phyloP scores from a whole-genome alignment of 92 coral and sea anemone species.

The Palythoa heliodiscus region DNA sequence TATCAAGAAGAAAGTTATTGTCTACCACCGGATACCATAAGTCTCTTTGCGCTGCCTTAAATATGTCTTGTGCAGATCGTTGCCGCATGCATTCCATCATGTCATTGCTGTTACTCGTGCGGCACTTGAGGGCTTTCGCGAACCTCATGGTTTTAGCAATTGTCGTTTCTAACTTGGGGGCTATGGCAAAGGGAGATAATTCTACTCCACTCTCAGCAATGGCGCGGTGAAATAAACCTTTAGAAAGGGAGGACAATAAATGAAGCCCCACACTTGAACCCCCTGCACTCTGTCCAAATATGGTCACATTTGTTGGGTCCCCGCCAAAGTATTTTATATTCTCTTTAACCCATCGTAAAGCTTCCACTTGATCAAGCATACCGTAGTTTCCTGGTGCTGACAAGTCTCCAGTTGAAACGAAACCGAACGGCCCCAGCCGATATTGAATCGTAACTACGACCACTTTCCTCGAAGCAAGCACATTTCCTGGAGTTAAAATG shows the following conservation, averaged over 20 bases:
- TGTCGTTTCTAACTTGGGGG: conserved; percentile 35
- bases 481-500: conserved; percentile 68
- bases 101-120: conserved; percentile 47
- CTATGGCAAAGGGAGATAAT: conserved; percentile 83
- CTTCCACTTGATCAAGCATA: conserved; percentile 86
- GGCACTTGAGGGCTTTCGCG: conserved; percentile 45
- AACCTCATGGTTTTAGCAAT: too few species aligned
- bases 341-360: conserved; percentile 79
- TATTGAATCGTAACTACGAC: conserved; percentile 79
- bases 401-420: conserved; percentile 66
- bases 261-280: conserved; percentile 96
- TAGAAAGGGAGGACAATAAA: conserved; percentile 68
- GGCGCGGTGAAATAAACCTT: conserved; percentile 84
- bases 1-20: conserved; percentile 60
- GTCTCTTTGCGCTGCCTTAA: background rate
- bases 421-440: conserved; percentile 82
- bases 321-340: conserved; percentile 84
- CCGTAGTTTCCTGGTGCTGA: conserved; percentile 77
- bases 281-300: conserved; percentile 93
- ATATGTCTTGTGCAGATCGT: conserved; percentile 49
- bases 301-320: conserved; percentile 76
- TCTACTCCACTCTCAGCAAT: conserved; percentile 88
- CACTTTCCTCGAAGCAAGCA: conserved; percentile 65
- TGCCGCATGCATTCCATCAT: conserved; percentile 62
- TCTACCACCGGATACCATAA: conserved; percentile 69